Percentiles rank a stretch among this genome's conserved stretches.
Evolutionary conservation across 2,113 vertebrate species (phyloP).

Genomic region (Microcebus murinus): DNA sequence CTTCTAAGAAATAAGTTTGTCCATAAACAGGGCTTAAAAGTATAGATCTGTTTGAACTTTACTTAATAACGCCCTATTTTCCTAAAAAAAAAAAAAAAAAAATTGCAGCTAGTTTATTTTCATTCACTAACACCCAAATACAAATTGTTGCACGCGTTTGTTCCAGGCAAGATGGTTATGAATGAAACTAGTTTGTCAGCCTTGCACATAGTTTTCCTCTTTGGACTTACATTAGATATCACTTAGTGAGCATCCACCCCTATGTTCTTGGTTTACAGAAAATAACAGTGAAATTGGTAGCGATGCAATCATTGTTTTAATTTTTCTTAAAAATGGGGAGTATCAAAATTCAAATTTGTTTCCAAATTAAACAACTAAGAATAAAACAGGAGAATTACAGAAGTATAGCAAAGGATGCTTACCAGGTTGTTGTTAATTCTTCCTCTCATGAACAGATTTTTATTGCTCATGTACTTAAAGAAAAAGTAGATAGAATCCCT

Average conservation of each 20-base stretch:
- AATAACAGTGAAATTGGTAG: constrained; percentile 53
- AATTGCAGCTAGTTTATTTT: background rate
- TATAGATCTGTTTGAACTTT: background rate
- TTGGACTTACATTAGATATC: constrained; percentile 20
- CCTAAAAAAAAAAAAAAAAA: background rate
- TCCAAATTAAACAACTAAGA: constrained; percentile 70
- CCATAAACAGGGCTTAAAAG: background rate
- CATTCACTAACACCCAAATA: background rate
- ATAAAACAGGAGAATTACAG: constrained; percentile 65
- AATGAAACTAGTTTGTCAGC: background rate
- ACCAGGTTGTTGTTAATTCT: constrained; percentile 69
- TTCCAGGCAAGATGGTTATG: background rate
- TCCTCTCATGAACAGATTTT: constrained; percentile 10
- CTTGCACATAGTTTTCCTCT: background rate
- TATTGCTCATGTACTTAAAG: background rate
- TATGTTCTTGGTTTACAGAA: background rate
- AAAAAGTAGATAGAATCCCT: constrained; percentile 43
- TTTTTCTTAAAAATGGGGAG: constrained; percentile 55
- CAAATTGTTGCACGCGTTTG: background rate
- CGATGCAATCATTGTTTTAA: constrained; percentile 67
- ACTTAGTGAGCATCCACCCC: background rate
- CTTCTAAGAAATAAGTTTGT: background rate
- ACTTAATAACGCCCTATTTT: background rate
- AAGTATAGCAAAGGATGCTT: constrained; percentile 64
- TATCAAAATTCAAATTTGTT: constrained; percentile 54